These are phyloP conservation scores for Melanostoma mellinum DNA, from an alignment of 2,888 invertebrate species.

Conservation along the genomic window DNA sequence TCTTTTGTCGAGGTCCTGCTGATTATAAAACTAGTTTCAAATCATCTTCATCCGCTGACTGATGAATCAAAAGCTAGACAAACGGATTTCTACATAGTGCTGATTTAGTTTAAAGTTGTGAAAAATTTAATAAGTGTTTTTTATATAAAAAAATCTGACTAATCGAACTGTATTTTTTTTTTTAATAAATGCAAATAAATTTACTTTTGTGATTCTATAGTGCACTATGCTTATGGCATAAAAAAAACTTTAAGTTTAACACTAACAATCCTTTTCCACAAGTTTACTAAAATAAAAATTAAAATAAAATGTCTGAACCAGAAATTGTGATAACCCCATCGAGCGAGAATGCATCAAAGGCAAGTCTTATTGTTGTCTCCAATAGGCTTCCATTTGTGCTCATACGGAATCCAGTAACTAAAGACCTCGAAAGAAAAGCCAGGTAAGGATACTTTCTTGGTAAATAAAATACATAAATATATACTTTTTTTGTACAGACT, in stretches of 20 bases:
- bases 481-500: not conserved
- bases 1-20: conserved; percentile 60
- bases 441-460: conserved; percentile 85
- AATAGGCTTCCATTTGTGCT: conserved; percentile 94
- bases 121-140: conserved; percentile 9
- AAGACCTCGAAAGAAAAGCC: conserved; percentile 89
- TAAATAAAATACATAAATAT: not conserved
- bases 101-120: conserved; percentile 20
- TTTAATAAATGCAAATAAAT: not conserved
- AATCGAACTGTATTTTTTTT: conserved; percentile 1
- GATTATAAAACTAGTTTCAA: conserved; percentile 55
- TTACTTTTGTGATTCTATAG: conserved; percentile 18
- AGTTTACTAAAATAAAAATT: not conserved
- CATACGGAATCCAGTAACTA: conserved; percentile 88
- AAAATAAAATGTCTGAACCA: conserved; percentile 78
- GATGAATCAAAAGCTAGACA: conserved; percentile 47
- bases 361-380: conserved; percentile 94
- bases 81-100: conserved; percentile 45
- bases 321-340: conserved; percentile 80
- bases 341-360: conserved; percentile 82
- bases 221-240: conserved; percentile 53
- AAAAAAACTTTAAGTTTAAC: not conserved
- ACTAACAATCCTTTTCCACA: conserved; percentile 8
- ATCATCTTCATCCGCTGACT: conserved; percentile 40
- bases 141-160: not conserved